Percentiles rank a stretch among this genome's conserved stretches.
phyloP scores from a whole-genome alignment of 2,888 invertebrate genomes.

The Branchipolynoe longqiensis region DNA sequence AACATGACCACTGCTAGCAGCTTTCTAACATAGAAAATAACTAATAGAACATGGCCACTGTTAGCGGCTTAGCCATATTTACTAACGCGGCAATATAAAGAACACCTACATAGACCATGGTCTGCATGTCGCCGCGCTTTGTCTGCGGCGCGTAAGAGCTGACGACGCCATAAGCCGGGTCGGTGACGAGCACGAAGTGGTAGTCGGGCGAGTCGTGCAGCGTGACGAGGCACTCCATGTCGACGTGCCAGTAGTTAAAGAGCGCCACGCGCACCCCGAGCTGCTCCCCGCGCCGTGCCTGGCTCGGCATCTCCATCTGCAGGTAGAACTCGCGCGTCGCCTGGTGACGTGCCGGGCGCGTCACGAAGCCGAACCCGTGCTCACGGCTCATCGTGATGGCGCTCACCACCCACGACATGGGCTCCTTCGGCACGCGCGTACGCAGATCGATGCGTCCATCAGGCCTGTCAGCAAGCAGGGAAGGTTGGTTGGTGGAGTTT shows the following conservation, averaged over 20 bases:
- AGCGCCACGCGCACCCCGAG: slow-evolving; percentile 95
- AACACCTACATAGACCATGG: slow-evolving; percentile 88
- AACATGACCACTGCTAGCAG: no score
- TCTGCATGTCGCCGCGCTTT: slow-evolving; percentile 95
- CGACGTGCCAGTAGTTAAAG: slow-evolving; percentile 92
- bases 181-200: slow-evolving; percentile 83
- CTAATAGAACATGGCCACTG: no score
- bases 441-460: slow-evolving; percentile 80
- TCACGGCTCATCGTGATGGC: slow-evolving; percentile 94
- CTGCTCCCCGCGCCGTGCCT: slow-evolving; percentile 94
- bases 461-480: slow-evolving; percentile 71
- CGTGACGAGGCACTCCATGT: slow-evolving; percentile 86
- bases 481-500: no score
- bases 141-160: slow-evolving; percentile 94
- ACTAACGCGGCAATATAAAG: no score
- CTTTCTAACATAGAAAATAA: no score
- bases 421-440: slow-evolving; percentile 77
- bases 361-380: slow-evolving; percentile 92
- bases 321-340: slow-evolving; percentile 96
- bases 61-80: no score
- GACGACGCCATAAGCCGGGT: slow-evolving; percentile 84
- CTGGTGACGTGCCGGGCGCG: slow-evolving; percentile 90
- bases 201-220: slow-evolving; percentile 91
- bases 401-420: slow-evolving; percentile 91
- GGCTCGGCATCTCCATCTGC: slow-evolving; percentile 93